These are phyloP conservation scores for Drosophila quadrilineata DNA, from an alignment of 1,140 invertebrate species.

Conservation along the genomic window DNA sequence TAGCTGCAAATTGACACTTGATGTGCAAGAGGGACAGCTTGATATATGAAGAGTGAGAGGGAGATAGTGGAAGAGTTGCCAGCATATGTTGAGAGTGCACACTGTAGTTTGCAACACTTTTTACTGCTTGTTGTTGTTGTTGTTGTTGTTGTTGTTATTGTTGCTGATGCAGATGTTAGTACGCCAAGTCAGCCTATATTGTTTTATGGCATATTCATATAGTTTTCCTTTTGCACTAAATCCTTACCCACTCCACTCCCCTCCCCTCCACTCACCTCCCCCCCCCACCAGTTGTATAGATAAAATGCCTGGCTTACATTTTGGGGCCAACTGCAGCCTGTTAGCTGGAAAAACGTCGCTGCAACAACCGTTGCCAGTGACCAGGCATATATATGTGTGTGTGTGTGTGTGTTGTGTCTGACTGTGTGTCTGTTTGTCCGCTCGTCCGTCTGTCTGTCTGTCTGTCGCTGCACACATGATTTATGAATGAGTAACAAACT, in stretches of 20 bases:
- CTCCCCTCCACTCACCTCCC: background rate
- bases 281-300: background rate
- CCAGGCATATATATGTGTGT: constrained; percentile 47
- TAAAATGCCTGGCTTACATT: constrained; percentile 52
- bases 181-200: constrained; percentile 70
- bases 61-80: too few relatives aligned
- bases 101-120: constrained; percentile 57
- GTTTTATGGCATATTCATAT: constrained; percentile 79
- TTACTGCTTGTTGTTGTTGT: constrained; percentile 16
- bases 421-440: constrained; percentile 31
- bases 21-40: too few relatives aligned
- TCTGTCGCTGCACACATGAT: constrained; percentile 69
- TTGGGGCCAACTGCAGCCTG: constrained; percentile 58
- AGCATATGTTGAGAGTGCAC: constrained; percentile 11
- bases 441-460: constrained; percentile 20
- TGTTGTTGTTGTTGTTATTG: constrained; percentile 32
- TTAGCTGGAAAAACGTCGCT: constrained; percentile 58
- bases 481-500: constrained; percentile 79
- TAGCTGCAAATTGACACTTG: too few relatives aligned
- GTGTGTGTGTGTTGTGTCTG: constrained; percentile 38
- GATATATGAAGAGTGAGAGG: too few relatives aligned
- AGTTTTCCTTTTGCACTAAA: constrained; percentile 38
- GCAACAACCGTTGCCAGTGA: constrained; percentile 73
- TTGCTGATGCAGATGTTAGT: constrained; percentile 42
- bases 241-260: background rate